Conservation (phyloP, 2,113 vertebrate species). For the Macrotis lagotis region DNA sequence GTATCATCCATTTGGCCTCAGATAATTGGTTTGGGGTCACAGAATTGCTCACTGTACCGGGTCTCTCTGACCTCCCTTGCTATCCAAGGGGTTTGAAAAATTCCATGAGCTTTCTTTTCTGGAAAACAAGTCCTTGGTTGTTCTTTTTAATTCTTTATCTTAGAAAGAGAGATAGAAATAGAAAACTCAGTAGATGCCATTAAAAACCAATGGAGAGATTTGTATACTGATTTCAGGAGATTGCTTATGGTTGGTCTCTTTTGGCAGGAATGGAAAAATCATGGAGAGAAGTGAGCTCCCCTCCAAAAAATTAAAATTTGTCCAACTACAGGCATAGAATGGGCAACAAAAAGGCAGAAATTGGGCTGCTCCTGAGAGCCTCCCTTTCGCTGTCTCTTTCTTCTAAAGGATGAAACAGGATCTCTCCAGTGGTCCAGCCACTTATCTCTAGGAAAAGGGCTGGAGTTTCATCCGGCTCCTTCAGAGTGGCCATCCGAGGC, state of each 20-base stretch:
- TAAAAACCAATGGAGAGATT: conserved; percentile 9
- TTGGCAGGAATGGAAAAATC: too few species aligned
- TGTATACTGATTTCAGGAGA: too few species aligned
- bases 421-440: not conserved
- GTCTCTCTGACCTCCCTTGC: not conserved
- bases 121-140: conserved; percentile 19
- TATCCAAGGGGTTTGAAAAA: conserved; percentile 10
- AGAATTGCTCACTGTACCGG: not conserved
- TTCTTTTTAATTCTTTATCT: conserved; percentile 5
- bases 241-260: too few species aligned
- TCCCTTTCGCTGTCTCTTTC: not conserved
- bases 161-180: not conserved
- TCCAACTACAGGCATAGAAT: not conserved
- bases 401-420: not conserved
- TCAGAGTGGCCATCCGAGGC: not conserved
- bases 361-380: not conserved
- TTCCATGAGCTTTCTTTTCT: not conserved
- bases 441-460: not conserved
- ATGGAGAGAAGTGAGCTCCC: not conserved
- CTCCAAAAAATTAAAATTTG: not conserved
- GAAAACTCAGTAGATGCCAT: not conserved
- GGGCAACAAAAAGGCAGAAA: not conserved
- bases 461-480: rapidly evolving
- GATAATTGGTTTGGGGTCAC: not conserved
- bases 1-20: rapidly evolving